Base-by-base conservation (phyloP, 2,797 vertebrate genomes). In the Gymnoscopelus microlampas region DNA sequence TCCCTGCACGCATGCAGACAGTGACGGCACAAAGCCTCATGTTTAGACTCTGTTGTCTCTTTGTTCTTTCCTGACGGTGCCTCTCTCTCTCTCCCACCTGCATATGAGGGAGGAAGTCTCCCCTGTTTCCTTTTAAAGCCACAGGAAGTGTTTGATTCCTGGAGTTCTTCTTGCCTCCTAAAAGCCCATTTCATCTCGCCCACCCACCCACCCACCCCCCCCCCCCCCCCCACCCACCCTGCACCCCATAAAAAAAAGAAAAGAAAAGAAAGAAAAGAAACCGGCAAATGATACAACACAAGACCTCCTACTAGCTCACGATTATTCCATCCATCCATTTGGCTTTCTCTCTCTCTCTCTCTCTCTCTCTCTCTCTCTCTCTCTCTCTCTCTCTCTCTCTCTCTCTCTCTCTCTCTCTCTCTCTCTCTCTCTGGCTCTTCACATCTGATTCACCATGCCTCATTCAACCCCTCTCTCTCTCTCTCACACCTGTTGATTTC, bases 81-180 rank as follows among this genome's bases (percentile, higher is more conserved):
- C 83, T 39, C 35, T 39, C 83, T 39, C 35, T 39, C 91, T 86
- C 80, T 86, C 93, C 89, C 91, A 88, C 94, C 94, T 92, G 94
- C 93, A 95, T 95, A 89, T 92, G 86, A 94, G 94, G 90, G 93
- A 95, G 95, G 95, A 95, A 94, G 93, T 92, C 88, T 89, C 78
- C 12, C 69, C 87, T 77, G 86, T 80, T 89, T 89, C 86, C 81
- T 88, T 87, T 91, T 87, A 89, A 89, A 88, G 88, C 61, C 19
- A 4, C 89, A 91, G 89, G 88, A 91, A 91, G 87, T 81, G 89
- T 93, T 91, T 92, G 89, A 90, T 88, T 90, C 81, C 74, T 70
- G 76, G 76, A 14, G 82, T 87, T 19, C 87, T 85, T 80, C 84
- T 70, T 66, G 0, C 59, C 70, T n/a, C 60, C 81, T 76, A 85